Percentiles rank a stretch among this genome's conserved stretches.
These are phyloP conservation scores for Hirundo rustica DNA, from an alignment of 2,797 vertebrate genomes.

Conservation along the genomic window DNA sequence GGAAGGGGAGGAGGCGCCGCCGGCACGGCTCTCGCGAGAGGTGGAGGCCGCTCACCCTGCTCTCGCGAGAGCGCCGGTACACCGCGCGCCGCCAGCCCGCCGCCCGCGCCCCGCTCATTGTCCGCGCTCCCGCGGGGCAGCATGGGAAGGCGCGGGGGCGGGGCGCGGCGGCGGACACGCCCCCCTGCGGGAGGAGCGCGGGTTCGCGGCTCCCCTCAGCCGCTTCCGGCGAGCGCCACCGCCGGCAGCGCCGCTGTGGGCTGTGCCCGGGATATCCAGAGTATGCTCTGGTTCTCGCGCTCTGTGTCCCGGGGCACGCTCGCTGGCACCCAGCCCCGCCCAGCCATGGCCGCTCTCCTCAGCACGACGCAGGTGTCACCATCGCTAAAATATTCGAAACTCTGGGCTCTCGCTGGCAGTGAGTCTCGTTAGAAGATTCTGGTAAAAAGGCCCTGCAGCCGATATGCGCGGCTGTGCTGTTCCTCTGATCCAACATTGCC, in stretches of 20 bases:
- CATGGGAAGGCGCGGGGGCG: background rate
- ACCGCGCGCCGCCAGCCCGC: background rate
- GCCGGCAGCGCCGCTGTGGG: background rate
- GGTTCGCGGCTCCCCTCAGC: background rate
- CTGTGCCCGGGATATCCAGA: accelerated
- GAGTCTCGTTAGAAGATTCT: conserved; percentile 7
- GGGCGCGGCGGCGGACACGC: accelerated
- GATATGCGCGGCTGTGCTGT: background rate
- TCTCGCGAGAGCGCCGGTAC: conserved; percentile 14
- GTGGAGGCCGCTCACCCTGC: background rate
- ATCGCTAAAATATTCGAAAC: background rate
- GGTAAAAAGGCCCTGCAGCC: background rate
- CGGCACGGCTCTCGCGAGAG: background rate
- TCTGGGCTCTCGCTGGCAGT: background rate
- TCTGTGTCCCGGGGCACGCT: accelerated
- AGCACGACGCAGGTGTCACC: background rate
- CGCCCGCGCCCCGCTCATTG: background rate
- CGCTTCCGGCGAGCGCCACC: background rate
- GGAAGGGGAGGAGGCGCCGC: background rate
- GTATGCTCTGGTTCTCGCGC: background rate
- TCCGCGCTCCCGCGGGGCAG: conserved; percentile 15
- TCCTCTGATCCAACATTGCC: background rate
- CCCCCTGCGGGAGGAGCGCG: background rate
- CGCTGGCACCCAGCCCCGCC: background rate
- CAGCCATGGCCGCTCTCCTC: background rate